Evolutionary conservation across 1,140 invertebrate genomes (phyloP).

Genomic region (Pseudomyrmex flavicornis): DNA sequence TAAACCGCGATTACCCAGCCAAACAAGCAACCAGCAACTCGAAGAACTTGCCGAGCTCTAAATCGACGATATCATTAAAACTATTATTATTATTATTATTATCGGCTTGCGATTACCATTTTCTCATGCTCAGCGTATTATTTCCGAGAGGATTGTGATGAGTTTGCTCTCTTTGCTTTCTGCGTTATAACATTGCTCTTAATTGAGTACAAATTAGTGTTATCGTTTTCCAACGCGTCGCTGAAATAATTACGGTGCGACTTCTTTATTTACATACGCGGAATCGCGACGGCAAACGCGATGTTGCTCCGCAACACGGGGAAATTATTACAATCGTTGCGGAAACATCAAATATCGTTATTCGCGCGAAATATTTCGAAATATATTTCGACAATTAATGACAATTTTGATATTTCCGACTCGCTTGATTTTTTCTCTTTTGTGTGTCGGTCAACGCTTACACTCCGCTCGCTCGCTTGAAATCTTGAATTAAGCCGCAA

Average conservation of each 20-base stretch:
- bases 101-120: no score
- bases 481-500: slow-evolving; percentile 34
- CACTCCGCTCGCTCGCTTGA: not conserved
- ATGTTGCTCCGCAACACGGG: not conserved
- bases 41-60: slow-evolving; percentile 29
- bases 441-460: slow-evolving; percentile 3
- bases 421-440: slow-evolving; percentile 31
- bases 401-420: slow-evolving; percentile 43
- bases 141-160: not conserved
- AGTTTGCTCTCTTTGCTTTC: no score
- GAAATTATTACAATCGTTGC: slow-evolving; percentile 17
- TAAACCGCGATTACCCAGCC: slow-evolving; percentile 44
- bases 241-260: not conserved
- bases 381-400: slow-evolving; percentile 27
- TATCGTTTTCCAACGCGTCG: not conserved
- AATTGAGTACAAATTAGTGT: not conserved
- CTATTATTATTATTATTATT: slow-evolving; percentile 1
- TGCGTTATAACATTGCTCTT: not conserved
- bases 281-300: not conserved
- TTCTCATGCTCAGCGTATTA: not conserved
- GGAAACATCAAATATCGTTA: slow-evolving; percentile 6
- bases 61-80: slow-evolving; percentile 23
- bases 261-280: no score
- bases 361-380: slow-evolving; percentile 15
- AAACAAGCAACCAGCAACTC: slow-evolving; percentile 29